Evolutionary conservation across 2,797 vertebrate species (phyloP).

Genomic region (Pelodytes ibericus): DNA sequence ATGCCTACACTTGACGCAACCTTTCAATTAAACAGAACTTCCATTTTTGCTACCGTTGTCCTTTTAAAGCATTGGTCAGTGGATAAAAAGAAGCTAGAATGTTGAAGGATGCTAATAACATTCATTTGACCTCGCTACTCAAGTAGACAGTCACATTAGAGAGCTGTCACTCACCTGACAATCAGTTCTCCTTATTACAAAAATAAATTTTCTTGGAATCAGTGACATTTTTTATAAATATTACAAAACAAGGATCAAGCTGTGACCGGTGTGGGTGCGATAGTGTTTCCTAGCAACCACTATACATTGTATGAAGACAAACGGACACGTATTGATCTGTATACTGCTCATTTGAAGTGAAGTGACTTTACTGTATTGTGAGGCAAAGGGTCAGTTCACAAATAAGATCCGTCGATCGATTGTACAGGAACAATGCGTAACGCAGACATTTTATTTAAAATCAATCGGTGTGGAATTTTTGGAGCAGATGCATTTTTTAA

Average conservation of each 20-base stretch:
- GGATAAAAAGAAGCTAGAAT: accelerated
- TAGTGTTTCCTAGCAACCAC: slow-evolving; percentile 62
- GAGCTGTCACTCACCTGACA: slow-evolving; percentile 47
- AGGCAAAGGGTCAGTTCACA: slow-evolving; percentile 40
- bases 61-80: accelerated
- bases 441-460: slow-evolving; percentile 13
- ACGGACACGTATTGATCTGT: slow-evolving; percentile 36
- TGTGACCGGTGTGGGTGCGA: neutral
- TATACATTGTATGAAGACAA: neutral
- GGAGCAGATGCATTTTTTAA: neutral
- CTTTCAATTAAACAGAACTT: too few species aligned
- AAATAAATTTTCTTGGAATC: slow-evolving; percentile 1
- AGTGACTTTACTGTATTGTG: slow-evolving; percentile 42
- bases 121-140: neutral
- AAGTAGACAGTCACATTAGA: slow-evolving; percentile 5
- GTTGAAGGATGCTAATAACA: slow-evolving; percentile 24
- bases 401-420: slow-evolving; percentile 41
- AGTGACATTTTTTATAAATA: slow-evolving; percentile 11
- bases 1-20: too few species aligned
- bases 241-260: slow-evolving; percentile 19
- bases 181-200: slow-evolving; percentile 14
- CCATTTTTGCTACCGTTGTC: too few species aligned
- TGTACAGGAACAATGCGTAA: slow-evolving; percentile 5
- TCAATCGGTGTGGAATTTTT: slow-evolving; percentile 17
- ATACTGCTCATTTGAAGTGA: slow-evolving; percentile 41